These are phyloP conservation scores for Gallinago media DNA, from an alignment of 2,113 vertebrate species.

Conservation along the genomic window DNA sequence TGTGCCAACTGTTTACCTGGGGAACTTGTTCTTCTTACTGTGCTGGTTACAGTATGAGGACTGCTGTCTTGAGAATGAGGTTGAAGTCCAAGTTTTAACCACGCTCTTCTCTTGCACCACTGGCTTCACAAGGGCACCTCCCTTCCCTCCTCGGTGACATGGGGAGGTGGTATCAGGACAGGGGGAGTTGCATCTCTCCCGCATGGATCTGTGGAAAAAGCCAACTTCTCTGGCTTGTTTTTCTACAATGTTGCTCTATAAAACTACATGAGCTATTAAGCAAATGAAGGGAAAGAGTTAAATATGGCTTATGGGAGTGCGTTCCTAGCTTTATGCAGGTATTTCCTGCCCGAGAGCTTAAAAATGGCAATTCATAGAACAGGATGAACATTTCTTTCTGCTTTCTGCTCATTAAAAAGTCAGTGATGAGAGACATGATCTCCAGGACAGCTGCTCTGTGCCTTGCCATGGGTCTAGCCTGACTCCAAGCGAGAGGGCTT, in stretches of 20 bases:
- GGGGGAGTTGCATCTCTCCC: neutral
- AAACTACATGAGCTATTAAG: neutral
- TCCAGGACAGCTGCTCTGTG: neutral
- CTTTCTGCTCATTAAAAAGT: neutral
- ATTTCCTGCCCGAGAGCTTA: neutral
- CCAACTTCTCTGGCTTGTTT: neutral
- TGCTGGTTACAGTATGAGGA: neutral
- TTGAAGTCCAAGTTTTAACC: neutral
- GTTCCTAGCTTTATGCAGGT: neutral
- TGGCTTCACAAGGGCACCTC: neutral
- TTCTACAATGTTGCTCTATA: neutral
- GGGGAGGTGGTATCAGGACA: neutral
- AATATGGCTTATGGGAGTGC: neutral
- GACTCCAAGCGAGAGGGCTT: neutral
- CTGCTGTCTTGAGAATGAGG: neutral
- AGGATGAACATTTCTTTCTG: slow-evolving; percentile 16
- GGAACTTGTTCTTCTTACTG: neutral
- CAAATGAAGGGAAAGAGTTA: neutral
- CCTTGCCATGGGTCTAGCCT: neutral
- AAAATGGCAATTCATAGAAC: neutral
- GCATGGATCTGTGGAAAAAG: neutral
- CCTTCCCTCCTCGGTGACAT: too few species aligned
- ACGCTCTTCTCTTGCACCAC: neutral
- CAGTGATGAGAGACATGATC: neutral
- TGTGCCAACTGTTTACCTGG: neutral